Evolutionary conservation across 2,113 vertebrate species (phyloP).

Genomic region (Piaya cayana): DNA sequence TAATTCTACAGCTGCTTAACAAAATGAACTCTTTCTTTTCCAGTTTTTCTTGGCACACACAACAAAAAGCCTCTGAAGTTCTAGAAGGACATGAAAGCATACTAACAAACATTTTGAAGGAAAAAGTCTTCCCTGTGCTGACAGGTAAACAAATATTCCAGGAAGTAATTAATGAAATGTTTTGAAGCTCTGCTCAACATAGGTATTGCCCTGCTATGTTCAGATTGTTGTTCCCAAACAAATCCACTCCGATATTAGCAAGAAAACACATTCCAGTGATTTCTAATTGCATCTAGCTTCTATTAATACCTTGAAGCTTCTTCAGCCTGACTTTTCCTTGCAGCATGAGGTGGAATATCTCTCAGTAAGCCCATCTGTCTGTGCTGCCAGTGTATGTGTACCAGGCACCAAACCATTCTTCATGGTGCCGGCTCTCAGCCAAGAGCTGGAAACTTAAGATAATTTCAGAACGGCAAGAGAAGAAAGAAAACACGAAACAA

Average conservation of each 20-base stretch:
- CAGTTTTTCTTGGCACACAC: neutral
- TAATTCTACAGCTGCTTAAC: neutral
- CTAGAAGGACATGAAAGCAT: neutral
- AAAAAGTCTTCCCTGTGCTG: neutral
- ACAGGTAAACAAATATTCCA: neutral
- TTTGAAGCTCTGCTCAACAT: neutral
- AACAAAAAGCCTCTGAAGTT: neutral
- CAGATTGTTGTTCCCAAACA: neutral
- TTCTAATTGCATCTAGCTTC: neutral
- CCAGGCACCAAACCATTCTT: neutral
- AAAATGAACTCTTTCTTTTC: neutral
- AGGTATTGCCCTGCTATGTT: neutral
- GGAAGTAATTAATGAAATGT: neutral
- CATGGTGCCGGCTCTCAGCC: neutral
- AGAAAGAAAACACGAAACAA: neutral
- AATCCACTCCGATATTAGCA: neutral
- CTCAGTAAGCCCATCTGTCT: neutral
- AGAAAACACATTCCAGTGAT: neutral
- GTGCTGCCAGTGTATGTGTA: neutral
- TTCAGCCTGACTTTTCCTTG: neutral
- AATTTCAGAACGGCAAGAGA: neutral
- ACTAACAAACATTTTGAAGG: neutral
- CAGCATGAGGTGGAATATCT: neutral
- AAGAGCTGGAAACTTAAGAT: neutral
- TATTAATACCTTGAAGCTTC: neutral